These are phyloP conservation scores for Sardinella longiceps DNA, from an alignment of 2,797 vertebrate species.

Conservation along the genomic window DNA sequence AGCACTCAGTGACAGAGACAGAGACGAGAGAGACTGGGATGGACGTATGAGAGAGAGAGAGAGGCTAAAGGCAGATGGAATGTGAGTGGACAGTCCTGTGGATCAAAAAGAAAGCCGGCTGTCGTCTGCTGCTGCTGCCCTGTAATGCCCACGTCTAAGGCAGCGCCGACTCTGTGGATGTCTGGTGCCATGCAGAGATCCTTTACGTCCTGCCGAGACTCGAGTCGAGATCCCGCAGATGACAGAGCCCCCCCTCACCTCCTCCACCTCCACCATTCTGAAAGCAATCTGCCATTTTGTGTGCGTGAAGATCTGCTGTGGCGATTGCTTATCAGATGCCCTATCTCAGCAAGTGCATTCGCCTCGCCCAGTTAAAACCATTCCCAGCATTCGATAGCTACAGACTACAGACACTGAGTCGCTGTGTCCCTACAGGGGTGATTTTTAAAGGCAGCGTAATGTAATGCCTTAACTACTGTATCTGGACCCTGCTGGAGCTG, in stretches of 20 bases:
- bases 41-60: not conserved
- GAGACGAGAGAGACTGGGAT: too few species aligned
- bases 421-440: not conserved
- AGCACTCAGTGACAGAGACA: not conserved
- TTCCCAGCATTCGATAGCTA: not conserved
- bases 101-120: not conserved
- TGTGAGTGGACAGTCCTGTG: not conserved
- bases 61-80: not conserved
- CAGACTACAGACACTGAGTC: not conserved
- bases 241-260: not conserved
- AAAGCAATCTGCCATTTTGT: slow-evolving; percentile 21
- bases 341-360: not conserved
- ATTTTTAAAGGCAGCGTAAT: not conserved
- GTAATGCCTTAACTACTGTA: too few species aligned
- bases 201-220: not conserved
- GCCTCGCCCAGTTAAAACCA: not conserved
- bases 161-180: not conserved
- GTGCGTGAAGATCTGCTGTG: not conserved
- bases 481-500: not conserved
- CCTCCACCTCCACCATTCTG: not conserved
- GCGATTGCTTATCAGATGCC: not conserved
- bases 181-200: slow-evolving; percentile 6
- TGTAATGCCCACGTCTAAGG: not conserved
- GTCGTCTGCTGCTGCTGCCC: not conserved
- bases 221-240: not conserved